phyloP scores from a whole-genome alignment of 2,113 vertebrate species.

The Scomber japonicus region DNA sequence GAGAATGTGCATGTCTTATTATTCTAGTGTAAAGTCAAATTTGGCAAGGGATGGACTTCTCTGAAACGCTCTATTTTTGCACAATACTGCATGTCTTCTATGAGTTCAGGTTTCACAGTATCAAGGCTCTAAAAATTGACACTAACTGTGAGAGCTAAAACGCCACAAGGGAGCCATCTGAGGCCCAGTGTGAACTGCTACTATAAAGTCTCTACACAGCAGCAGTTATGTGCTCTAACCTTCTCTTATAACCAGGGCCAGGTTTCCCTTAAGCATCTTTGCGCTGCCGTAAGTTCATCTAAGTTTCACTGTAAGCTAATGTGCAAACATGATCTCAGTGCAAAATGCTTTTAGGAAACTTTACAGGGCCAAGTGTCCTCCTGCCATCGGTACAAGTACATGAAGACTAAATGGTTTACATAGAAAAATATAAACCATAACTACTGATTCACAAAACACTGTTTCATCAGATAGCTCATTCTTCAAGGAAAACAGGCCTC shows the following conservation, averaged over 20 bases:
- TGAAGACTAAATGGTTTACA: constrained; percentile 33
- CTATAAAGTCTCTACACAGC: constrained; percentile 44
- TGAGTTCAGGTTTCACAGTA: constrained; percentile 37
- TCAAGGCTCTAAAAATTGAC: constrained; percentile 37
- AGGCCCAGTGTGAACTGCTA: constrained; percentile 47
- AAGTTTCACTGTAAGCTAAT: constrained; percentile 43
- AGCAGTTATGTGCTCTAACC: constrained; percentile 57
- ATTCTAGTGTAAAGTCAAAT: constrained; percentile 42
- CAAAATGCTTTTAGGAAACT: constrained; percentile 31
- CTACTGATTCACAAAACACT: constrained; percentile 14
- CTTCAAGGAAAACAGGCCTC: constrained; percentile 30
- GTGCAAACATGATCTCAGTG: constrained; percentile 47
- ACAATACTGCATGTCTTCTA: background rate
- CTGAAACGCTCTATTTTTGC: background rate
- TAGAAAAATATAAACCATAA: constrained; percentile 46
- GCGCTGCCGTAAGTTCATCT: constrained; percentile 11
- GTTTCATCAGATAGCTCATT: constrained; percentile 36
- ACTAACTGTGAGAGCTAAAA: constrained; percentile 49
- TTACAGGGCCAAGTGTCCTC: background rate
- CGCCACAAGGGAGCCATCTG: constrained; percentile 60
- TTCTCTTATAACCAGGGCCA: constrained; percentile 54
- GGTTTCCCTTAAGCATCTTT: constrained; percentile 50
- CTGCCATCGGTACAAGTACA: constrained; percentile 13
- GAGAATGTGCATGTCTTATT: constrained; percentile 12
- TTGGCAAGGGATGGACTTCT: constrained; percentile 15